Evolutionary conservation across 2,113 vertebrate genomes (phyloP).

Genomic region (Manacus vitellinus): DNA sequence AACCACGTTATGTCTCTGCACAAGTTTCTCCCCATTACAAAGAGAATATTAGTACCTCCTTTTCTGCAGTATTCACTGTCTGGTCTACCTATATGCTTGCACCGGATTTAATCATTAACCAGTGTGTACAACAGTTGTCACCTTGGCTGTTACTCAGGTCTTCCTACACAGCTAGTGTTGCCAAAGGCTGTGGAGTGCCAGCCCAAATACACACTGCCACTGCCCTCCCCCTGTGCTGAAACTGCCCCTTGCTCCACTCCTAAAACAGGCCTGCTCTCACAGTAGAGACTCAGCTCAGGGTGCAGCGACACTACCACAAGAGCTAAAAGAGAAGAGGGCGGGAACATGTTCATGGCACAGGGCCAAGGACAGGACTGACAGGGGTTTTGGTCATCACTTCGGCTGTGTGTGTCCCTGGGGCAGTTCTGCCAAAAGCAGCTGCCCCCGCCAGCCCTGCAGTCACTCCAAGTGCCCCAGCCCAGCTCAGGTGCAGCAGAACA

Average conservation of each 20-base stretch:
- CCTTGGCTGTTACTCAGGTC: not conserved
- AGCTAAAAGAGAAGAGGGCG: not conserved
- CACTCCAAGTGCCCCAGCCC: not conserved
- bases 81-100: not conserved
- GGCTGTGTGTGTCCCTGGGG: too few species aligned
- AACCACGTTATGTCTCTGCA: not conserved
- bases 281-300: accelerated
- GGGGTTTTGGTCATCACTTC: accelerated
- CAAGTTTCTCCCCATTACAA: not conserved
- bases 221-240: accelerated
- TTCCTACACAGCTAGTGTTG: not conserved
- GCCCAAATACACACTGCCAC: not conserved
- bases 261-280: accelerated
- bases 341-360: accelerated
- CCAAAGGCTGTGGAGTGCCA: not conserved
- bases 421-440: not conserved
- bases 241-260: accelerated
- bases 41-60: not conserved
- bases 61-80: not conserved
- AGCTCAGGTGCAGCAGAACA: accelerated
- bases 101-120: not conserved
- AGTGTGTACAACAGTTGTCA: not conserved
- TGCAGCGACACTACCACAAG: accelerated
- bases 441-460: not conserved
- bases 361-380: not conserved